Conservation (phyloP, 2,113 vertebrate species). For the Chiloscyllium plagiosum region DNA sequence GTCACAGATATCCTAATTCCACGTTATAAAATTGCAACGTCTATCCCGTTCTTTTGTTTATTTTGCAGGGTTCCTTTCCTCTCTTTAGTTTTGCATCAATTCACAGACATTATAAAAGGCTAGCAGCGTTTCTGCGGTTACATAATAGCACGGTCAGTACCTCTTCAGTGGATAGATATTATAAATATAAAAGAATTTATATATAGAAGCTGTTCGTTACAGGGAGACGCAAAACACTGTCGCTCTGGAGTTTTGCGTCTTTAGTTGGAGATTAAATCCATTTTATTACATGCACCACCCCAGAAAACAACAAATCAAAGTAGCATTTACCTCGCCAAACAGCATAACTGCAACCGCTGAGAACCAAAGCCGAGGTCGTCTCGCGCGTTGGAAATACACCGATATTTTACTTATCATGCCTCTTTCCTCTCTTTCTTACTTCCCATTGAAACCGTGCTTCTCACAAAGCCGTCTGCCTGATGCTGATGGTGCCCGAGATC, state of each 20-base stretch:
- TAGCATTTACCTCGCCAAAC: background rate
- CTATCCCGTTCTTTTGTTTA: background rate
- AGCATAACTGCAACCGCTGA: background rate
- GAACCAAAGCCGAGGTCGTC: background rate
- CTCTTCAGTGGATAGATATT: background rate
- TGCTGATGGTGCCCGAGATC: conserved; percentile 52
- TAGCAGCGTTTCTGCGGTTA: conserved; percentile 15
- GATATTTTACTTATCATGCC: background rate
- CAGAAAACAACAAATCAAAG: conserved; percentile 17
- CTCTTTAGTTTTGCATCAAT: background rate
- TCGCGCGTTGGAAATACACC: background rate
- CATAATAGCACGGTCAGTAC: conserved; percentile 27
- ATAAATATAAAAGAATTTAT: conserved; percentile 22
- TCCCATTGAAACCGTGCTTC: conserved; percentile 20
- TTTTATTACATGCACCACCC: conserved; percentile 1
- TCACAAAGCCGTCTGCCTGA: background rate
- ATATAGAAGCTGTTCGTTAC: conserved; percentile 34
- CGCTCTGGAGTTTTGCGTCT: conserved; percentile 6
- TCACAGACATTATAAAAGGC: background rate
- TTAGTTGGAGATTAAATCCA: conserved; percentile 5
- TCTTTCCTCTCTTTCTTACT: background rate
- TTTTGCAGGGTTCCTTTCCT: background rate
- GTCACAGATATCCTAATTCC: background rate
- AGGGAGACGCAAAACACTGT: background rate
- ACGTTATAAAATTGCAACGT: background rate